A percentile compares a stretch with the other conserved stretches of the same genome.
These are phyloP conservation scores for Tragopan temminckii DNA, from an alignment of 2,797 vertebrate genomes.

Conservation along the genomic window DNA sequence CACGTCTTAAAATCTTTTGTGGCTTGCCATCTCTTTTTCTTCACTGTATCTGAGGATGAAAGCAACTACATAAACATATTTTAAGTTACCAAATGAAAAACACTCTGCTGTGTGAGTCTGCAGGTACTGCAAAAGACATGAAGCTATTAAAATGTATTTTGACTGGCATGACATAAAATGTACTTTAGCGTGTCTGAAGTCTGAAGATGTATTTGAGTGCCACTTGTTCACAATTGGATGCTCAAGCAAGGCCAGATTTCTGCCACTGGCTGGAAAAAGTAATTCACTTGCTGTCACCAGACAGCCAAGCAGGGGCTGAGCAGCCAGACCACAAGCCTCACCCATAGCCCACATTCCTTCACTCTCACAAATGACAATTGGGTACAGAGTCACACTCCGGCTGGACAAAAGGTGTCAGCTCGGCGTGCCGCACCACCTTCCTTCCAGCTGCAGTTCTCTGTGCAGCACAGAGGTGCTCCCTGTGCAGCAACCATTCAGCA, in stretches of 20 bases:
- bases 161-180: background rate
- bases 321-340: background rate
- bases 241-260: background rate
- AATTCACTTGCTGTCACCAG: background rate
- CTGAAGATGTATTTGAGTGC: background rate
- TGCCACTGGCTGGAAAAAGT: background rate
- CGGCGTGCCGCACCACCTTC: background rate
- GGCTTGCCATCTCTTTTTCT: background rate
- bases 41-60: background rate
- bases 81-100: background rate
- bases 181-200: background rate
- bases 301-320: background rate
- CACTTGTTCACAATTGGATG: background rate
- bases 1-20: background rate
- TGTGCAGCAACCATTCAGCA: background rate
- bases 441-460: background rate
- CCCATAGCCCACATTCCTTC: background rate
- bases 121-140: background rate
- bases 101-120: background rate
- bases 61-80: background rate
- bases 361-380: fast-evolving
- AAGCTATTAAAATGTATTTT: background rate
- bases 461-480: background rate
- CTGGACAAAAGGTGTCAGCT: background rate
- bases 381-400: background rate